phyloP scores from a whole-genome alignment of 2,113 vertebrate species.

The Phalacrocorax carbo region DNA sequence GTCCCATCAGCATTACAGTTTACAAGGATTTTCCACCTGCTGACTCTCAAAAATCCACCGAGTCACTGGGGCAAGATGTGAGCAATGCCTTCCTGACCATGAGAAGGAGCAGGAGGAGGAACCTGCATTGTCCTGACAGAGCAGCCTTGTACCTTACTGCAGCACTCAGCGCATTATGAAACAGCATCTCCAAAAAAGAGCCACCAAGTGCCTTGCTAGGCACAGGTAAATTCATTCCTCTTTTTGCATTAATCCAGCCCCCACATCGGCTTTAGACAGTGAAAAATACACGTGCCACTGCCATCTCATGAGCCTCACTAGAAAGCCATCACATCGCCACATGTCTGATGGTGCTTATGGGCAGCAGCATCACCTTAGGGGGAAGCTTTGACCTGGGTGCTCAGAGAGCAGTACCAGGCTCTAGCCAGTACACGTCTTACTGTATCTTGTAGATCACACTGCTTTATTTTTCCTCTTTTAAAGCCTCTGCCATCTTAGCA shows the following conservation, averaged over 20 bases:
- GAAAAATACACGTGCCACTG: background rate
- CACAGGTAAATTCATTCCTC: background rate
- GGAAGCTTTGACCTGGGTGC: background rate
- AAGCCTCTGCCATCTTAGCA: background rate
- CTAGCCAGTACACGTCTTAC: background rate
- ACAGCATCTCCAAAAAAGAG: background rate
- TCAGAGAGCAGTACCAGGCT: background rate
- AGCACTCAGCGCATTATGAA: fast-evolving
- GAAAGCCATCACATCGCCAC: background rate
- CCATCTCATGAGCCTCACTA: background rate
- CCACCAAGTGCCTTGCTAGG: background rate
- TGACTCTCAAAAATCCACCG: background rate
- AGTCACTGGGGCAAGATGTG: background rate
- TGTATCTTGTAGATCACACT: background rate
- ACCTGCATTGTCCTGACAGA: fast-evolving
- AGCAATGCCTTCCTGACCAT: background rate
- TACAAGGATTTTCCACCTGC: background rate
- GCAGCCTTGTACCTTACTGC: fast-evolving
- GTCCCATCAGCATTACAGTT: background rate
- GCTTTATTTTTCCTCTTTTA: background rate
- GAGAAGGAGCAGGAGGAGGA: background rate
- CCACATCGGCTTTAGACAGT: fast-evolving
- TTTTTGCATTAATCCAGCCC: background rate
- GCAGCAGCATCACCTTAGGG: background rate
- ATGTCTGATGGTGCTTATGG: fast-evolving